Evolutionary conservation across 2,797 vertebrate genomes (phyloP).

Genomic region (Hemibagrus guttatus): DNA sequence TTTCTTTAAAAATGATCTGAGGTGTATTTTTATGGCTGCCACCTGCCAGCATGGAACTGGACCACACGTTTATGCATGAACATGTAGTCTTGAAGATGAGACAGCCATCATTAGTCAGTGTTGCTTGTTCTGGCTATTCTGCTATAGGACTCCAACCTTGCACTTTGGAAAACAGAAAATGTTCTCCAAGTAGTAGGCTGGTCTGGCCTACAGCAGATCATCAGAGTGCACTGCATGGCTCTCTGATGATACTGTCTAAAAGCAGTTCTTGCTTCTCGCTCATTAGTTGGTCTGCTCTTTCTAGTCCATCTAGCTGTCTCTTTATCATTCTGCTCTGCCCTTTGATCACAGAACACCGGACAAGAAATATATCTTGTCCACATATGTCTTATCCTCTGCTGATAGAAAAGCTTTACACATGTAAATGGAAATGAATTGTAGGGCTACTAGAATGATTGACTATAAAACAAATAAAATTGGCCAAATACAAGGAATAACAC

Average conservation of each 20-base stretch:
- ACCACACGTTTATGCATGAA: slow-evolving; percentile 7
- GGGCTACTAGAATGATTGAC: background rate
- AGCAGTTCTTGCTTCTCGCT: slow-evolving; percentile 38
- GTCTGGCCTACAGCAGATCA: slow-evolving; percentile 25
- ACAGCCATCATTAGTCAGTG: slow-evolving; percentile 33
- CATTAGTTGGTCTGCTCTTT: slow-evolving; percentile 41
- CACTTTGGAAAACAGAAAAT: slow-evolving; percentile 37
- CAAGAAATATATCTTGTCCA: slow-evolving; percentile 39
- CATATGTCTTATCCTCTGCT: slow-evolving; percentile 32
- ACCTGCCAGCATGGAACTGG: slow-evolving; percentile 11
- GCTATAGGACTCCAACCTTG: slow-evolving; percentile 1
- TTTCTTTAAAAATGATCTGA: background rate
- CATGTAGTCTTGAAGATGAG: slow-evolving; percentile 24
- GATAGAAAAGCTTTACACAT: background rate
- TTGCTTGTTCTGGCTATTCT: slow-evolving; percentile 24
- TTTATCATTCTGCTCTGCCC: slow-evolving; percentile 23
- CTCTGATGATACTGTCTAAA: slow-evolving; percentile 37
- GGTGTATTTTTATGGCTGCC: slow-evolving; percentile 19
- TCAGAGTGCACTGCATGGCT: slow-evolving; percentile 37
- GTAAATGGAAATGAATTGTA: background rate
- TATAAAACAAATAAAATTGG: background rate
- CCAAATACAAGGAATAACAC: background rate
- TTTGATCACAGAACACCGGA: slow-evolving; percentile 29
- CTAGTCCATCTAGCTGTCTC: background rate
- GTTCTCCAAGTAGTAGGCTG: slow-evolving; percentile 33